phyloP scores from a whole-genome alignment of 2,797 vertebrate species.

The Pitangus sulphuratus region DNA sequence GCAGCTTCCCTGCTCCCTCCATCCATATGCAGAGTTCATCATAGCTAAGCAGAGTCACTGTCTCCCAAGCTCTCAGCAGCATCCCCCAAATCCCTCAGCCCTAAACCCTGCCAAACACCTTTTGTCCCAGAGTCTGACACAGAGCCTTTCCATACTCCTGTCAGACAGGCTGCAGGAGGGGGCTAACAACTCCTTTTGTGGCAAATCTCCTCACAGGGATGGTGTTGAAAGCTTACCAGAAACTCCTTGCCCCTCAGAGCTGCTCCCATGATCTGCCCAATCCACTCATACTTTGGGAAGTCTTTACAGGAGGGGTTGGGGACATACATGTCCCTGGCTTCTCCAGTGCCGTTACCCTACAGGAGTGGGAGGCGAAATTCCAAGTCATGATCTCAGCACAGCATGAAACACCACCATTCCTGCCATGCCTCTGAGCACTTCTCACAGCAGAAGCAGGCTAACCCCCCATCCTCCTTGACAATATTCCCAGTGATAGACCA shows the following conservation, averaged over 20 bases:
- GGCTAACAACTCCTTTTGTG: neutral
- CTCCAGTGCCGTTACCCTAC: constrained; percentile 88
- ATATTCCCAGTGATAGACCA: neutral
- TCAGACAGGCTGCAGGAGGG: neutral
- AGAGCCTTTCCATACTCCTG: neutral
- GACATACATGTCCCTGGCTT: constrained; percentile 96
- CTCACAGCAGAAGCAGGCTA: neutral
- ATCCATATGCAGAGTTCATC: neutral
- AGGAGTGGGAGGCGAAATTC: neutral
- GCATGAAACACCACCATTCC: neutral
- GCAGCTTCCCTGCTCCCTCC: neutral
- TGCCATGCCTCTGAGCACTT: neutral
- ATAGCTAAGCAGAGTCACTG: neutral
- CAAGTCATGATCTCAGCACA: neutral
- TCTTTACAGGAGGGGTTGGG: constrained; percentile 96
- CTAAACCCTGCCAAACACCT: neutral
- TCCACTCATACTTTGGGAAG: constrained; percentile 94
- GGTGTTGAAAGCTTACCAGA: constrained; percentile 78
- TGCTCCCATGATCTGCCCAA: constrained; percentile 97
- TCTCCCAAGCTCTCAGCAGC: neutral
- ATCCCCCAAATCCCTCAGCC: neutral
- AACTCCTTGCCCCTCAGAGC: constrained; percentile 96
- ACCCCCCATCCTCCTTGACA: neutral
- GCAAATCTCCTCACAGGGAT: neutral
- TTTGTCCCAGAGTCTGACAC: neutral